Evolutionary conservation across 2,888 invertebrate species (phyloP), one percentile per base, ranked within the genome.

Genomic region (Erebia aethiops): DNA sequence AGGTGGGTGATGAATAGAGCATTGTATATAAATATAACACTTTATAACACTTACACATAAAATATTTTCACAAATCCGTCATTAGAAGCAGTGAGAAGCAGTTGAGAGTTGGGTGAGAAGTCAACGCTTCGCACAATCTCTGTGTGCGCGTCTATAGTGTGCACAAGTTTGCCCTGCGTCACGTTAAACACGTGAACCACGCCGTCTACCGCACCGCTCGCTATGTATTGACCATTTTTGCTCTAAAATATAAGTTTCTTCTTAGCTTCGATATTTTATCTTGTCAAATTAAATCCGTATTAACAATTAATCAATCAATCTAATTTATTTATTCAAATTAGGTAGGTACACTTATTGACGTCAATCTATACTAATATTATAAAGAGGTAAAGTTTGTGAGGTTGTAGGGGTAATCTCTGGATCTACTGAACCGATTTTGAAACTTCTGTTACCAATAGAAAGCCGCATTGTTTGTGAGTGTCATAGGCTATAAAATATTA

Each of bases 1-100:
- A 60, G 46, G 13, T 26, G 4, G 13, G 16, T 18, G 5, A 52
- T 5, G 7, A 16, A n/a, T 7, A 7, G 7, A 52, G 2, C 2
- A 52, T 1, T 13, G 3, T n/a, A 0, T 9, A 51, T 26, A 26
- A 5, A 41, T n/a, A 35, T n/a, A 35, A 1, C 13, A 95, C 97
- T 95, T 94, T 1, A 41, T n/a, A 35, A 1, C 16, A 95, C 97
- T 95, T 94, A 98, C 98, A 98, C 97, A 88, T 98, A 97, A 86
- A 98, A 99, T 18, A 99, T 92, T 85, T 99, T 99, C 92, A 99
- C 97, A 82, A 96, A 97, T 10, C 98, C 97, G 88, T 99, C 99
- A 87, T 98, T 98, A 0, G 99, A 98, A 0, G 97, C 98, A 0
- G 98, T 98, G 13, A 98, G 93, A 0, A 99, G 90, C 67, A 98